phyloP scores from a whole-genome alignment of 2,113 vertebrate genomes.

The Chroicocephalus ridibundus region DNA sequence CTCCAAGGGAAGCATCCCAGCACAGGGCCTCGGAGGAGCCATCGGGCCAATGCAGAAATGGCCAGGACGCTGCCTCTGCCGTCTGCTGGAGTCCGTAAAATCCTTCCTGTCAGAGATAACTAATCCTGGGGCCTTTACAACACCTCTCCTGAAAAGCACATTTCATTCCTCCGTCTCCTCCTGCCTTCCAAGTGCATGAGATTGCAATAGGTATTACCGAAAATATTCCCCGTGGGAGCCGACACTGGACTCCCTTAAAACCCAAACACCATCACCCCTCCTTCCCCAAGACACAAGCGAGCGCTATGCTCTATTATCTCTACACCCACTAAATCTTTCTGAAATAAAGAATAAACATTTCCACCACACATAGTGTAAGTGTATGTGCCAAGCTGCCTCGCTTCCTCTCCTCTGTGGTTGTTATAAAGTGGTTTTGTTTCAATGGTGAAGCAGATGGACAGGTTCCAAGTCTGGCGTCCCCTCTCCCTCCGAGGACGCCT shows the following conservation, averaged over 20 bases:
- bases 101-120: slow-evolving; percentile 41
- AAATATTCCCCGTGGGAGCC: slow-evolving; percentile 38
- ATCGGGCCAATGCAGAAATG: not conserved
- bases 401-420: slow-evolving; percentile 58
- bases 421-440: slow-evolving; percentile 64
- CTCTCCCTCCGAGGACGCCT: not conserved
- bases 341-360: slow-evolving; percentile 71
- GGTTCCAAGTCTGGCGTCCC: slow-evolving; percentile 43
- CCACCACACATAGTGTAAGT: slow-evolving; percentile 57
- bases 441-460: slow-evolving; percentile 52
- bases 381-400: slow-evolving; percentile 42
- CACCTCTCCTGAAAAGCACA: slow-evolving; percentile 32
- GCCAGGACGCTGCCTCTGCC: not conserved
- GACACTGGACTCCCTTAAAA: slow-evolving; percentile 57
- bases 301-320: slow-evolving; percentile 59
- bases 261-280: slow-evolving; percentile 41
- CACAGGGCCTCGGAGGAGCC: not conserved
- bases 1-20: not conserved
- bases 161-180: slow-evolving; percentile 41
- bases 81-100: slow-evolving; percentile 8
- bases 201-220: slow-evolving; percentile 53
- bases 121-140: slow-evolving; percentile 39
- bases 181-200: slow-evolving; percentile 41
- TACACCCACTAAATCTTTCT: slow-evolving; percentile 69
- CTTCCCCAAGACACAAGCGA: slow-evolving; percentile 42